Conservation (phyloP, 2,113 vertebrate species). For the Vulpes lagopus region DNA sequence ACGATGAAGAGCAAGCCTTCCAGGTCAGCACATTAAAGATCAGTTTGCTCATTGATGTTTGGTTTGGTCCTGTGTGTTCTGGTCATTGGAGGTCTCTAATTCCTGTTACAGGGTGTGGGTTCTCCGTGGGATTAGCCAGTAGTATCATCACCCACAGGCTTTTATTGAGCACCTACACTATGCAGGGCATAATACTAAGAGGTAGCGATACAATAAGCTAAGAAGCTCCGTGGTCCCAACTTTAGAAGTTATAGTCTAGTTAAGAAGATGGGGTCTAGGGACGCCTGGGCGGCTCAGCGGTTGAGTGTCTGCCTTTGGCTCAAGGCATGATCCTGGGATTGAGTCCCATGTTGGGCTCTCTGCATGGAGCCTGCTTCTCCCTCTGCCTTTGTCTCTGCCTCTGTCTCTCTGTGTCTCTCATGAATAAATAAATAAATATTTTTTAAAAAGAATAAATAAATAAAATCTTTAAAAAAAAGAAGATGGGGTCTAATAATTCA, state of each 20-base stretch:
- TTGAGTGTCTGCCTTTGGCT: no score
- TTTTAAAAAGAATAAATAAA: no score
- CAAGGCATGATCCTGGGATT: no score
- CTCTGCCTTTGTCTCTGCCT: no score
- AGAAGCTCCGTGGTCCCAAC: neutral
- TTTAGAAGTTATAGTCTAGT: neutral
- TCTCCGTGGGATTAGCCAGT: neutral
- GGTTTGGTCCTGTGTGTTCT: constrained; percentile 57
- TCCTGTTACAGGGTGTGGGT: neutral
- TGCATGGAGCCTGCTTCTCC: no score
- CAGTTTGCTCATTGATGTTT: constrained; percentile 49
- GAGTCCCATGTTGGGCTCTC: no score
- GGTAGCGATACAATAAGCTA: neutral
- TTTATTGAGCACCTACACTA: neutral
- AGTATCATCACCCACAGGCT: neutral
- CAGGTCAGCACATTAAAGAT: constrained; percentile 76
- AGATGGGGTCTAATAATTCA: neutral
- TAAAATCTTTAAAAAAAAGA: neutral
- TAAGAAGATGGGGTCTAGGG: neutral
- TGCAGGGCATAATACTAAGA: neutral
- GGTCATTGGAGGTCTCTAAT: neutral
- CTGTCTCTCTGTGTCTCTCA: no score
- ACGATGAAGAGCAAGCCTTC: constrained; percentile 35
- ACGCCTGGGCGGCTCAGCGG: no score
- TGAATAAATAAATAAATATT: no score